Evolutionary conservation across 2,888 invertebrate genomes (phyloP).

Genomic region (Diploptera punctata): DNA sequence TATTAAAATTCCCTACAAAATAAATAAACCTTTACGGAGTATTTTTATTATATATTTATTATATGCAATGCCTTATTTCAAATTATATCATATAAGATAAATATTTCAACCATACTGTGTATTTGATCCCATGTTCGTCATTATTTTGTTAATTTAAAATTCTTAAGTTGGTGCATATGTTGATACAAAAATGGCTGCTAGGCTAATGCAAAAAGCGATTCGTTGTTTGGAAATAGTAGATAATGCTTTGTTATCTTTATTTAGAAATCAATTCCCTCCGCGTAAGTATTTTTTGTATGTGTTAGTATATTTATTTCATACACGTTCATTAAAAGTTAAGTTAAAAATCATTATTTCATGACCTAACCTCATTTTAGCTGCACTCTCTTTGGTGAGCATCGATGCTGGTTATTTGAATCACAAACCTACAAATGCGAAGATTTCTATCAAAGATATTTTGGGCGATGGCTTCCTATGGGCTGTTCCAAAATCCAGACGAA

Average conservation of each 20-base stretch:
- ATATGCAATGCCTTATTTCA: too few relatives aligned
- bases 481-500: conserved; percentile 79
- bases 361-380: conserved; percentile 1
- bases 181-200: conserved; percentile 50
- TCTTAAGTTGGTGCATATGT: too few relatives aligned
- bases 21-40: too few relatives aligned
- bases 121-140: too few relatives aligned
- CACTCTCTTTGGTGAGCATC: neutral
- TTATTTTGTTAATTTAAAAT: too few relatives aligned
- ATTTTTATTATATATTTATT: too few relatives aligned
- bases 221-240: conserved; percentile 57
- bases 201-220: conserved; percentile 52
- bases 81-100: too few relatives aligned
- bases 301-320: too few relatives aligned
- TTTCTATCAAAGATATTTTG: conserved; percentile 27
- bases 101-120: too few relatives aligned
- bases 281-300: conserved; percentile 54
- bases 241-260: conserved; percentile 50
- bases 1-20: too few relatives aligned
- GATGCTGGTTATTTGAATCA: neutral
- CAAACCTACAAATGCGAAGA: neutral
- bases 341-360: too few relatives aligned
- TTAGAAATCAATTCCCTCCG: conserved; percentile 57
- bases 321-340: too few relatives aligned
- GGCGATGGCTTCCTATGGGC: conserved; percentile 77